phyloP scores from a whole-genome alignment of 1,140 invertebrate genomes.

The Orius laevigatus region DNA sequence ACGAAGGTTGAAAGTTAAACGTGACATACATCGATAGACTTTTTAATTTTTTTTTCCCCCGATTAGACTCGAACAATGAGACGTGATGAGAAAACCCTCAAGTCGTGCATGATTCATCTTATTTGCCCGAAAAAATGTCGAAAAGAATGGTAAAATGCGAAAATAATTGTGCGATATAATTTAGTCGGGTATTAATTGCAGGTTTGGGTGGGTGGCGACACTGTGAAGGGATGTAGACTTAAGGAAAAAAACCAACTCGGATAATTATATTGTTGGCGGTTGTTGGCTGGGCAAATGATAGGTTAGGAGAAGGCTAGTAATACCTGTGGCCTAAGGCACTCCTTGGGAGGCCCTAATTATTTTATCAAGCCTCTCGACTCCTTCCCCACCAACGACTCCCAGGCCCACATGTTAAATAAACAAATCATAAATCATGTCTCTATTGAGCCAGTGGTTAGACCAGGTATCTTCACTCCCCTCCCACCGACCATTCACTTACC shows the following conservation, averaged over 20 bases:
- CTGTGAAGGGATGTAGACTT: slow-evolving; percentile 4
- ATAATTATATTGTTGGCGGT: slow-evolving; percentile 16
- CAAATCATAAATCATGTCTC: slow-evolving; percentile 22
- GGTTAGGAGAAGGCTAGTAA: slow-evolving; percentile 14
- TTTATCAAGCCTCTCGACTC: slow-evolving; percentile 18
- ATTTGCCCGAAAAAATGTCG: too few species aligned
- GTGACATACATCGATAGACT: too few species aligned
- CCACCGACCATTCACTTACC: slow-evolving; percentile 5
- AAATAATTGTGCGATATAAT: slow-evolving; percentile 2
- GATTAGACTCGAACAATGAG: too few species aligned
- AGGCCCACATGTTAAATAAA: slow-evolving; percentile 18
- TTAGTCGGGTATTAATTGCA: slow-evolving; percentile 1
- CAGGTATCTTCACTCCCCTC: slow-evolving; percentile 2
- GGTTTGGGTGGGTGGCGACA: not conserved
- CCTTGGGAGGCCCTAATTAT: slow-evolving; percentile 20
- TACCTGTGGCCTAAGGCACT: slow-evolving; percentile 6
- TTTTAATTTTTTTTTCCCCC: too few species aligned
- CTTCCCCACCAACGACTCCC: slow-evolving; percentile 1
- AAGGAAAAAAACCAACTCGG: slow-evolving; percentile 12
- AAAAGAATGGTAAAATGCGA: not conserved
- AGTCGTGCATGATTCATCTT: too few species aligned
- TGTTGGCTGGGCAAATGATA: slow-evolving; percentile 18
- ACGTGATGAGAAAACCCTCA: too few species aligned
- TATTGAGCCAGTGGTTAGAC: slow-evolving; percentile 18
- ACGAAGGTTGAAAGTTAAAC: too few species aligned